Evolutionary conservation across 1,140 invertebrate genomes (phyloP), one percentile per base, ranked within the genome.

Genomic region (Notospermus geniculatus): DNA sequence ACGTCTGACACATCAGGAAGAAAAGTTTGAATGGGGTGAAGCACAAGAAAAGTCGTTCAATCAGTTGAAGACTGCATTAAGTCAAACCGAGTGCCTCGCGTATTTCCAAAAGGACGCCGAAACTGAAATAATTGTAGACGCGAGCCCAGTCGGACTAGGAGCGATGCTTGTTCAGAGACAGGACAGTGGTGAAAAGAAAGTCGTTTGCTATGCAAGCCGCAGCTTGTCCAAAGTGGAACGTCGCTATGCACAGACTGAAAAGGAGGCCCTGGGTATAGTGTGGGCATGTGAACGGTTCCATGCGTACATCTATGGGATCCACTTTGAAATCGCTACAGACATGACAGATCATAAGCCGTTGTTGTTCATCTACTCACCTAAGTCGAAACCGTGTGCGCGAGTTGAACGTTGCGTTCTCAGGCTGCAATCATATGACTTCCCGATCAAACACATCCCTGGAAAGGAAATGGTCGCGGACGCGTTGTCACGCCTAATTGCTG

Each of bases 321-420:
- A 43, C 19, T 43, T 43, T 43, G 19, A 11, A 13, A 43, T 43
- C 19, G 39, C 39, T 43, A n/a, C n/a, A n/a, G n/a, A n/a, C n/a
- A n/a, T n/a, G n/a, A 43, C 39, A 43, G 39, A 43, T 43, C 39
- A 43, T 19, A 43, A 43, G 39, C 39, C 39, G 11, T 19, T 43
- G 39, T 11, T 43, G 39, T 43, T 43, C 19, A 43, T 43, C 19
- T 43, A 43, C 39, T 43, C 19, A 11, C 11, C 11, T 11, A 43
- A 19, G 39, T 43, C 39, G 19, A 43, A 43, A 43, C 39, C 39
- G 39, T 43, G 11, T 43, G 39, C 39, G 1, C 23, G 60, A 17
- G 36, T 62, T 22, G 63, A 68, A 56, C 22, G 69, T 15, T 68
- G 66, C 66, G 53, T 65, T 13, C 39, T 64, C 23, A 22, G 57